A percentile compares a stretch with the other conserved stretches of the same genome.
Evolutionary conservation across 2,797 vertebrate genomes (phyloP).

Genomic region (Rhabdophis nuchalis): DNA sequence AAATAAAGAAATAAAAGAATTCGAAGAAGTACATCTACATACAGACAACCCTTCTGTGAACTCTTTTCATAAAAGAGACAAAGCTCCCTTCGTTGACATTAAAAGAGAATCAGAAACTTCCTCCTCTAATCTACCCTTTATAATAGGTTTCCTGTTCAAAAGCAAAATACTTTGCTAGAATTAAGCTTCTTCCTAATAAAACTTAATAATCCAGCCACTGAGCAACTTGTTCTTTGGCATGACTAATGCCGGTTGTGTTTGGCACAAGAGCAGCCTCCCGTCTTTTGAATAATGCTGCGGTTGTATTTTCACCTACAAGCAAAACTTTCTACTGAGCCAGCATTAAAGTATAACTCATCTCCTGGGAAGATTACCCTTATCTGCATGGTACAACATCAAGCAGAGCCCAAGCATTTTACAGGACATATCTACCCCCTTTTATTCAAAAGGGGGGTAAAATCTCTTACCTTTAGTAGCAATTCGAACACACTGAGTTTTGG

Average conservation of each 20-base stretch:
- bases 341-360: not conserved
- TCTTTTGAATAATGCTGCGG: not conserved
- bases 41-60: not conserved
- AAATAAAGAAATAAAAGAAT: not conserved
- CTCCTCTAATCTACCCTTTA: not conserved
- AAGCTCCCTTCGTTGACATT: not conserved
- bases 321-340: not conserved
- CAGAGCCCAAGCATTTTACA: conserved; percentile 32
- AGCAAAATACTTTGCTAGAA: not conserved
- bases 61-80: not conserved
- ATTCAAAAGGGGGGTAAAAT: not conserved
- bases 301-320: not conserved
- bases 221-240: not conserved
- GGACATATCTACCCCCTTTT: conserved; percentile 32
- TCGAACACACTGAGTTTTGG: conserved; percentile 95
- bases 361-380: conserved; percentile 26
- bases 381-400: conserved; percentile 42
- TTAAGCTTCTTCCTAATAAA: not conserved
- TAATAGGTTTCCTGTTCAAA: not conserved
- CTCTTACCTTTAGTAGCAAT: conserved; percentile 98
- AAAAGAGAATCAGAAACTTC: not conserved
- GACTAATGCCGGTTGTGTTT: not conserved
- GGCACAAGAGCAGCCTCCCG: not conserved
- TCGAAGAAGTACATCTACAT: not conserved
- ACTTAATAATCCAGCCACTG: not conserved